Base-by-base conservation (phyloP, 1,140 invertebrate genomes). In the Elymnias hypermnestra region DNA sequence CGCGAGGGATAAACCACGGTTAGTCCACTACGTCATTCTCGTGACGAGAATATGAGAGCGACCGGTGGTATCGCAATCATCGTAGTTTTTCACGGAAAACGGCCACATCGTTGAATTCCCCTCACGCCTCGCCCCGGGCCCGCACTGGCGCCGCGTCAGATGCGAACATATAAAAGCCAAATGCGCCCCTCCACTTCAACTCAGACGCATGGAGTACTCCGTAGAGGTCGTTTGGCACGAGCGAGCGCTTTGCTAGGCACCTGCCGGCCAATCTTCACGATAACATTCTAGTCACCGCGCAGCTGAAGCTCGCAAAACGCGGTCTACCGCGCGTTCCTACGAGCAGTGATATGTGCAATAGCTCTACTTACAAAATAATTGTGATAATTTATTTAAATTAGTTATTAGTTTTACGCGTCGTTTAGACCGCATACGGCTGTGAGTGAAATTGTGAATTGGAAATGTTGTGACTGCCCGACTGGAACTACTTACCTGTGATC, bases 161-260 rank as follows among this genome's bases (percentile, higher is more conserved):
- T 33, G 35, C 50, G 53, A 66, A 19, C 58, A 66, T 89, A 89
- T 89, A 89, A 86, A 88, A 89, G 62, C 71, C 59, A 48, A 54
- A 49, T 19, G 58, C 75, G 70, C 86, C 79, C 78, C 77, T 57
- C 81, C 69, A 73, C 72, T 73, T 64, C 73, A 83, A 82, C 70
- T 81, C 82, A 87, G 75, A 83, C 84, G 83, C 84, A 87, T 87
- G 86, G 86, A 87, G 86, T 87, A 87, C 84, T 86, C 84, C 76
- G 86, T 87, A 85, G 86, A 87, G 86, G 84, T 87, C 72, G 86
- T 87, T 87, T 87, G 86, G 86, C 86, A 87, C 86, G 86, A 87
- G 86, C 84, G 79, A 78, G 75, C 78, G 79, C 84, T 87, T 86
- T 86, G 86, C 86, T 87, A 87, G 86, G 86, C 86, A 87, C 85